phyloP scores from a whole-genome alignment of 2,797 vertebrate species.

The Scyliorhinus canicula region DNA sequence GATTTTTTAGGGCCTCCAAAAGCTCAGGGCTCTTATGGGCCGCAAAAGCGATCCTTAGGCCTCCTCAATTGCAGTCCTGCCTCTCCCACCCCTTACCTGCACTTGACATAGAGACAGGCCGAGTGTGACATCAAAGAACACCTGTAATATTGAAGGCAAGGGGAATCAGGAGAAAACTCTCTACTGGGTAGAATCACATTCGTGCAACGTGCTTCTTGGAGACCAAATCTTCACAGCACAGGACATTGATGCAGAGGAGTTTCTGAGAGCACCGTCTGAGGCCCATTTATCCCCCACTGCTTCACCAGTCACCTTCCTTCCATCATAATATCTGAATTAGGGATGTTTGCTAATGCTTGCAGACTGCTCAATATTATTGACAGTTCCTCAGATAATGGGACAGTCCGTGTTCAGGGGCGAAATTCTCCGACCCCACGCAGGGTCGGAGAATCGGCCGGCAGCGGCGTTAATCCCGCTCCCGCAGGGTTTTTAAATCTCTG shows the following conservation, averaged over 20 bases:
- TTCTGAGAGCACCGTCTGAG: background rate
- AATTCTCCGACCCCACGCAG: too few species aligned
- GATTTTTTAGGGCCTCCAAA: background rate
- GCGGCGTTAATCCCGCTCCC: too few species aligned
- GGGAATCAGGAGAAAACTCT: background rate
- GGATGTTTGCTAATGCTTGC: background rate
- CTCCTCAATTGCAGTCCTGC: background rate
- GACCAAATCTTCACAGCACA: background rate
- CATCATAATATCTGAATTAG: background rate
- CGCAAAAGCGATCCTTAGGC: background rate
- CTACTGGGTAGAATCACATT: background rate
- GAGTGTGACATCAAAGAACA: background rate
- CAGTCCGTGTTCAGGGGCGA: too few species aligned
- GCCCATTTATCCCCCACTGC: background rate
- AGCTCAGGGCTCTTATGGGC: background rate
- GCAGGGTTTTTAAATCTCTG: too few species aligned
- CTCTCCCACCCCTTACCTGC: background rate
- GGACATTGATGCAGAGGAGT: background rate
- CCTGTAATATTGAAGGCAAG: background rate
- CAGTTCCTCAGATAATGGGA: background rate
- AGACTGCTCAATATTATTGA: background rate
- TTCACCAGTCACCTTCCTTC: background rate
- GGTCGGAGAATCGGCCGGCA: too few species aligned
- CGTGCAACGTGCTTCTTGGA: background rate
- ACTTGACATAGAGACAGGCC: background rate